Evolutionary conservation across 2,113 vertebrate species (phyloP).

Genomic region (Xiphophorus couchianus): DNA sequence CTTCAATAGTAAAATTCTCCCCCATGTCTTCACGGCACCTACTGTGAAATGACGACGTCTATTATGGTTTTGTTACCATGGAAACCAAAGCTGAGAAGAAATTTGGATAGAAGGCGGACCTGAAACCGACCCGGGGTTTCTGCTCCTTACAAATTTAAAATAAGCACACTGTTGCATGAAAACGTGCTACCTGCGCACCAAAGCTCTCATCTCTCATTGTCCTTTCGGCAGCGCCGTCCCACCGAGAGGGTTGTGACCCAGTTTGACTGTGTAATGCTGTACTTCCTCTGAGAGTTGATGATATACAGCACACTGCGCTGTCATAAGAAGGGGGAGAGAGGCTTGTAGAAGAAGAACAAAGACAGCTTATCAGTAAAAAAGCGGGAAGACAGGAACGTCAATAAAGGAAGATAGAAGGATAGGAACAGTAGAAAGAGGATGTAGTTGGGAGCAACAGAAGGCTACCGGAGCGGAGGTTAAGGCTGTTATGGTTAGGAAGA

Average conservation of each 20-base stretch:
- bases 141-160: not conserved
- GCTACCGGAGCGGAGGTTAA: not conserved
- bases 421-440: not conserved
- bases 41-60: constrained; percentile 32
- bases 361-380: constrained; percentile 1
- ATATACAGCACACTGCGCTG: constrained; percentile 32
- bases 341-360: constrained; percentile 4
- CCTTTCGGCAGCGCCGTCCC: constrained; percentile 40
- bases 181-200: constrained; percentile 18
- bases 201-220: constrained; percentile 29
- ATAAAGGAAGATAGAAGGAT: not conserved
- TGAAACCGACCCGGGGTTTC: constrained; percentile 49
- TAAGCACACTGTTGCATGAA: constrained; percentile 18
- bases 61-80: constrained; percentile 54
- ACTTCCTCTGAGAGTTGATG: constrained; percentile 36
- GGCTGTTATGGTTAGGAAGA: constrained; percentile 3
- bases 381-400: not conserved
- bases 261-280: constrained; percentile 63
- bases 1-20: constrained; percentile 53
- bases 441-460: not conserved
- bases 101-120: constrained; percentile 41
- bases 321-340: constrained; percentile 26
- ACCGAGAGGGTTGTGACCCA: constrained; percentile 70
- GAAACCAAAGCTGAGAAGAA: constrained; percentile 50
- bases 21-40: constrained; percentile 33